Evolutionary conservation across 2,113 vertebrate species (phyloP), one percentile per base, ranked within the genome.

Genomic region (Caretta caretta): DNA sequence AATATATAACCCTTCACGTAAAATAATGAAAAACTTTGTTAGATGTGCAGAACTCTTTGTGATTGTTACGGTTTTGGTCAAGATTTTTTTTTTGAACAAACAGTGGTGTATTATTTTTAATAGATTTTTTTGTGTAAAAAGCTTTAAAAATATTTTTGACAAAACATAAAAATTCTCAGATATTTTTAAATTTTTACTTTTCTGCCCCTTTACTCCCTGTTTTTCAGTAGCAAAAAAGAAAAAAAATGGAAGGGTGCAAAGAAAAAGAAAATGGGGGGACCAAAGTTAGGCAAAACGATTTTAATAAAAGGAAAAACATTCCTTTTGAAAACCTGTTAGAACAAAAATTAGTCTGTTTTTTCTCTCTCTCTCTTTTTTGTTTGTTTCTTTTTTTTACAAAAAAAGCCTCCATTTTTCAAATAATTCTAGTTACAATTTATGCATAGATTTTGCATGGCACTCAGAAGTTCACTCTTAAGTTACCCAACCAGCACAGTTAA

Each of bases 381-480:
- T n/a, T 81, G 2, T 49, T 81, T 57, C 0, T 1, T 78, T 84
- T 84, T 48, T 48, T 42, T 31, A 93, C 83, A 83, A 14, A 5
- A 5, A 81, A 56, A 49, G 51, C 3, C 1, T 24, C 0, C 0
- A 1, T 80, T 9, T 86, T 94, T 87, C 38, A 83, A 48, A 10
- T 50, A 25, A 75, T 3, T 72, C 11, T 49, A 86, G 14, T 83
- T 83, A 62, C 59, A 84, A 65, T 25, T n/a, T 72, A 72, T n/a
- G 10, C 17, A 72, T 22, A 22, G n/a, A 3, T 72, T 46, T 16
- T 83, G 10, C 10, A 29, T 56, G 46, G 31, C 59, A 65, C 6
- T 16, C 59, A 35, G 12, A 65, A 65, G 13, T 65, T 65, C 29
- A 17, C 27, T 17, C 35, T 35, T 65, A 65, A 62, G 3, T 65